phyloP scores from a whole-genome alignment of 2,888 invertebrate genomes.

The Lamproptera curius region DNA sequence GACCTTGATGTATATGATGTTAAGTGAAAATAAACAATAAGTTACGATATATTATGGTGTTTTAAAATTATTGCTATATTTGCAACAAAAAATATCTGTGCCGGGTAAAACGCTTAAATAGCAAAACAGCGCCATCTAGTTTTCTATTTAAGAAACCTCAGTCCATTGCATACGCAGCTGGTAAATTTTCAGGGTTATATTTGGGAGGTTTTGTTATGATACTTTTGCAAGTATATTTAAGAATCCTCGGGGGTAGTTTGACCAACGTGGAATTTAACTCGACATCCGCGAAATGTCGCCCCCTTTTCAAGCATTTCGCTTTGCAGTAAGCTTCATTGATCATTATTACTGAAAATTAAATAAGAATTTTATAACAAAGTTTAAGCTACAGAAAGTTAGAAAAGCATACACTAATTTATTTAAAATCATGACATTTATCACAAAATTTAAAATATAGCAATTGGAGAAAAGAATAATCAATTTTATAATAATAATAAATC shows the following conservation, averaged over 20 bases:
- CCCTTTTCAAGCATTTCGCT: slow-evolving; percentile 42
- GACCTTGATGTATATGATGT: slow-evolving; percentile 23
- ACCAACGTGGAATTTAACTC: slow-evolving; percentile 38
- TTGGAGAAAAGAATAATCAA: too few relatives aligned
- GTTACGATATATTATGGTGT: too few relatives aligned
- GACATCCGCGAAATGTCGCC: slow-evolving; percentile 32
- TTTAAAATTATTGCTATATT: neutral
- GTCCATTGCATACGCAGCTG: slow-evolving; percentile 2
- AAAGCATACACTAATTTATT: too few relatives aligned
- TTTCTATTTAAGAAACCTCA: slow-evolving; percentile 21
- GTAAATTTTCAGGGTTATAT: slow-evolving; percentile 16
- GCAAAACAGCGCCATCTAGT: slow-evolving; percentile 33
- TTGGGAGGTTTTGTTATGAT: slow-evolving; percentile 26
- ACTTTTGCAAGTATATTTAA: slow-evolving; percentile 24
- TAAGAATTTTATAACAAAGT: too few relatives aligned
- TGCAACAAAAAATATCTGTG: neutral
- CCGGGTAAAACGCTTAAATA: too few relatives aligned
- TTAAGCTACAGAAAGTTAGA: too few relatives aligned
- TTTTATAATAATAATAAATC: too few relatives aligned
- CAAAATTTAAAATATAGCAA: too few relatives aligned
- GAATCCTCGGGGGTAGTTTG: slow-evolving; percentile 24
- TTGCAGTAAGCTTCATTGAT: slow-evolving; percentile 62
- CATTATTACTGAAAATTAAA: slow-evolving; percentile 53
- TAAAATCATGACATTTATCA: too few relatives aligned
- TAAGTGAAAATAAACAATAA: slow-evolving; percentile 29